phyloP scores from a whole-genome alignment of 2,113 vertebrate species.

The Falco punctatus region DNA sequence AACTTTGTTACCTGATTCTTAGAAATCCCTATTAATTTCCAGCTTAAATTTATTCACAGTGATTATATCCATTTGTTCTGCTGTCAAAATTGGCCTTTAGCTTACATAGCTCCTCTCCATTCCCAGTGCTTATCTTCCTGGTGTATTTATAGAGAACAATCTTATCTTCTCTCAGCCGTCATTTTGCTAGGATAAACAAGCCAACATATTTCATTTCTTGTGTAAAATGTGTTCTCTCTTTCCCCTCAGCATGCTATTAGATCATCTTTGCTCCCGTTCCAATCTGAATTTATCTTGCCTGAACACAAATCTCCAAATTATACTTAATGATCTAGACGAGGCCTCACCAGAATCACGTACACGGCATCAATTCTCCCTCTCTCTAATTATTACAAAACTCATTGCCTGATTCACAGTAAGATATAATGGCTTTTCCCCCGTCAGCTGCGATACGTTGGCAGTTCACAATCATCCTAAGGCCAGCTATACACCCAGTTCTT shows the following conservation, averaged over 20 bases:
- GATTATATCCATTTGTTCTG: slow-evolving; percentile 51
- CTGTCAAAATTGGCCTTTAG: slow-evolving; percentile 35
- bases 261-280: background rate
- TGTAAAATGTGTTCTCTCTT: background rate
- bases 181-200: slow-evolving; percentile 25
- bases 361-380: background rate
- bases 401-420: background rate
- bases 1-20: background rate
- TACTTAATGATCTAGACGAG: background rate
- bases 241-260: background rate
- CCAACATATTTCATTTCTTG: slow-evolving; percentile 21
- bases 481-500: background rate
- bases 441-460: rapidly evolving
- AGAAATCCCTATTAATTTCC: slow-evolving; percentile 49
- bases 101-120: slow-evolving; percentile 20
- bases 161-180: slow-evolving; percentile 34
- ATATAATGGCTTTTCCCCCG: background rate
- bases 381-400: background rate
- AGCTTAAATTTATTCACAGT: slow-evolving; percentile 20
- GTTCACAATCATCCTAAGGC: background rate
- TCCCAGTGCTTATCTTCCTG: slow-evolving; percentile 13
- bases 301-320: background rate
- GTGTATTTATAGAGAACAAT: slow-evolving; percentile 27
- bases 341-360: background rate
- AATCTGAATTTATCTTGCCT: slow-evolving; percentile 9